Conservation (phyloP, 1,140 invertebrate species). For the Halictus rubicundus region DNA sequence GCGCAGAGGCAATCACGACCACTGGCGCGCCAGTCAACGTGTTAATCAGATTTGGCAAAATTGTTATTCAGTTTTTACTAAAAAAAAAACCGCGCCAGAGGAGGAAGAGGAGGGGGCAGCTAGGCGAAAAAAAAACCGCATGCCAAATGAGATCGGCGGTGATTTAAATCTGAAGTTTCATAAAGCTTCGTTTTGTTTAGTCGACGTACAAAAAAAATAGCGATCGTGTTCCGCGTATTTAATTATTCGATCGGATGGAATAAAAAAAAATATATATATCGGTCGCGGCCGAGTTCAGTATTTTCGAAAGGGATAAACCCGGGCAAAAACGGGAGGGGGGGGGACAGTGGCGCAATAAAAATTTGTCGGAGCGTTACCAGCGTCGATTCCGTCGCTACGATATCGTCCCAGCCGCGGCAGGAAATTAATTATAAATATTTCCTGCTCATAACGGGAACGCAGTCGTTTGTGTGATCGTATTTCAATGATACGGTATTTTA, state of each 20-base stretch:
- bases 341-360: neutral
- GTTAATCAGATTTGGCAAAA: slow-evolving; percentile 46
- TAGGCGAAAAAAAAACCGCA: neutral
- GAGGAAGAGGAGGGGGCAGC: too few species aligned
- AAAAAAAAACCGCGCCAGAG: neutral
- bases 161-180: slow-evolving; percentile 35
- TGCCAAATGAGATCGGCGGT: slow-evolving; percentile 5
- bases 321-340: neutral
- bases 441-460: neutral
- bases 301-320: neutral
- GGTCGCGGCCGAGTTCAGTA: neutral
- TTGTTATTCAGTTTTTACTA: slow-evolving; percentile 47
- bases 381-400: neutral
- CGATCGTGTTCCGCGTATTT: neutral
- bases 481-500: slow-evolving; percentile 24
- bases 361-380: neutral
- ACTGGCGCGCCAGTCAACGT: slow-evolving; percentile 19
- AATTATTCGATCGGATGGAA: slow-evolving; percentile 19
- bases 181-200: slow-evolving; percentile 11
- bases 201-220: neutral
- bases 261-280: neutral
- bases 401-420: neutral
- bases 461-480: neutral
- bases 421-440: slow-evolving; percentile 5
- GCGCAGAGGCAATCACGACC: slow-evolving; percentile 23